These are phyloP conservation scores for Caenorhabditis sp. DNA, from an alignment of 2,888 invertebrate genomes.

Conservation along the genomic window DNA sequence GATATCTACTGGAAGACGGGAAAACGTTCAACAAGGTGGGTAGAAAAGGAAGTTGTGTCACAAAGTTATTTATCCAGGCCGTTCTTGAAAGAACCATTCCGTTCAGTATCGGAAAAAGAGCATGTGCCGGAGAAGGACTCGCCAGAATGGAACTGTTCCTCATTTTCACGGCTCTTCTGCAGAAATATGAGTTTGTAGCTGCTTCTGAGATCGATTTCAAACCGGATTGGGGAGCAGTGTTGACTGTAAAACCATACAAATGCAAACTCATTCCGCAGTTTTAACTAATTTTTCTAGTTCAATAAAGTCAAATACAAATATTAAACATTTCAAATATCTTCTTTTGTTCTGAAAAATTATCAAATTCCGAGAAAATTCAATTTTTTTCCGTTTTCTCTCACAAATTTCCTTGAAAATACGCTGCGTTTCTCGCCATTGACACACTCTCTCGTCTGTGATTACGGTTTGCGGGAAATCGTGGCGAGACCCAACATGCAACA, in stretches of 20 bases:
- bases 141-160: slow-evolving; percentile 71
- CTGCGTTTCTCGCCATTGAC: no score
- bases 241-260: slow-evolving; percentile 48
- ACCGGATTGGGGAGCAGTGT: slow-evolving; percentile 49
- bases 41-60: not conserved
- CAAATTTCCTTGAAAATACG: no score
- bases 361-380: no score
- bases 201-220: slow-evolving; percentile 40
- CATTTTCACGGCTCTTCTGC: slow-evolving; percentile 53
- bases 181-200: slow-evolving; percentile 53
- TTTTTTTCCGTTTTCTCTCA: no score
- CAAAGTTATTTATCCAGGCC: slow-evolving; percentile 37
- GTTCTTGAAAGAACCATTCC: slow-evolving; percentile 64
- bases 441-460: no score
- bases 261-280: slow-evolving; percentile 18
- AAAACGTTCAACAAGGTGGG: slow-evolving; percentile 61
- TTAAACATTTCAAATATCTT: no score
- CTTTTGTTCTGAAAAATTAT: no score
- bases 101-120: slow-evolving; percentile 70
- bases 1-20: slow-evolving; percentile 65
- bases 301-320: no score
- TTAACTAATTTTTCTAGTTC: no score
- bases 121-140: slow-evolving; percentile 71
- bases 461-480: no score
- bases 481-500: no score